Evolutionary conservation across 2,888 invertebrate genomes (phyloP).

Genomic region (Camptogramma bilineatum): DNA sequence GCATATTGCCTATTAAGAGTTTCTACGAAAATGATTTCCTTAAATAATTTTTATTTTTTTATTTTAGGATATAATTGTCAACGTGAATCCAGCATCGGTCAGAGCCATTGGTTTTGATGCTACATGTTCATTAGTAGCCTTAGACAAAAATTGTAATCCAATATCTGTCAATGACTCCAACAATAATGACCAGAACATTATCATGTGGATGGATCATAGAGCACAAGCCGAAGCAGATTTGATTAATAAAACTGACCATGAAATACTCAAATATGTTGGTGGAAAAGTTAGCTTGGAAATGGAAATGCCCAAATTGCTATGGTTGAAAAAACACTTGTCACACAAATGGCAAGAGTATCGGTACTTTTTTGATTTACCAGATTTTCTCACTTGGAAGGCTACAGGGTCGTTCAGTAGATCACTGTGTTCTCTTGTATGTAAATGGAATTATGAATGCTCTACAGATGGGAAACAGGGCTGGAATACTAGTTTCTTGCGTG

Average conservation of each 20-base stretch:
- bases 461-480: slow-evolving; percentile 87
- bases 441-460: slow-evolving; percentile 95
- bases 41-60: background rate
- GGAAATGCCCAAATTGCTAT: slow-evolving; percentile 97
- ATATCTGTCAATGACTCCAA: slow-evolving; percentile 89
- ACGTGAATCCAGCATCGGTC: slow-evolving; percentile 84
- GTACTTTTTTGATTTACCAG: slow-evolving; percentile 95
- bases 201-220: slow-evolving; percentile 97
- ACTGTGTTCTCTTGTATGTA: slow-evolving; percentile 96
- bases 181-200: slow-evolving; percentile 90
- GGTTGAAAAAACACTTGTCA: slow-evolving; percentile 92
- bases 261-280: slow-evolving; percentile 93
- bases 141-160: slow-evolving; percentile 89
- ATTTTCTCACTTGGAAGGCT: slow-evolving; percentile 97
- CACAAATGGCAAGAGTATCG: slow-evolving; percentile 89
- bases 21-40: background rate
- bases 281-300: slow-evolving; percentile 98
- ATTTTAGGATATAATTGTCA: slow-evolving; percentile 86
- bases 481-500: slow-evolving; percentile 89
- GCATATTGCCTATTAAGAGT: background rate
- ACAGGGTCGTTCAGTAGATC: slow-evolving; percentile 92
- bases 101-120: slow-evolving; percentile 98
- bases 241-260: slow-evolving; percentile 91
- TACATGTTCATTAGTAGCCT: slow-evolving; percentile 95
- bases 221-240: slow-evolving; percentile 91